Base-by-base conservation (phyloP, 2,888 invertebrate species). In the Mamestra brassicae region DNA sequence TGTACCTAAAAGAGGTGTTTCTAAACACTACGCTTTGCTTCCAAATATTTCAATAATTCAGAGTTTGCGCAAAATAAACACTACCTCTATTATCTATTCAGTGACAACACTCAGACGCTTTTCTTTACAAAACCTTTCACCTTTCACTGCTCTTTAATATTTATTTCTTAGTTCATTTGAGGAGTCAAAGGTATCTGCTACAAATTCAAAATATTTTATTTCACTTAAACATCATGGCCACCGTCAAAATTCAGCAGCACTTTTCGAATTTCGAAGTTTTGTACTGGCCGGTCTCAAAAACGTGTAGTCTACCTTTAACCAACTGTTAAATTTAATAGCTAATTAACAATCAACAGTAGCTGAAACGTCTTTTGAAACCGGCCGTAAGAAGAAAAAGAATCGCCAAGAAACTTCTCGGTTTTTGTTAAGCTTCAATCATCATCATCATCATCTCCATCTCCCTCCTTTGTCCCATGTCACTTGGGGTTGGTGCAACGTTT, bases 41-140 rank as follows among this genome's bases (percentile, higher is more conserved):
- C 5, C 47, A 4, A 17, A 67, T 52, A 26, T 55, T 47, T 34
- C 5, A 64, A 42, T 47, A 50, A n/a, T 50, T 15, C 47, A 47
- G 15, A 47, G 11, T 8, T 45, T 6, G 8, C 26, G 8, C 7
- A 45, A 55, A 70, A 17, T 71, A 47, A 55, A 36, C 13, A 36
- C n/a, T 52, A 17, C 36, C 11, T 11, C 2, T 47, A 3, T 36
- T 36, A 8, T 26, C 3, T 11, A 45, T 45, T 63, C 8, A 13
- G 50, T 42, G 45, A 64, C n/a, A 62, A 50, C 10, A 45, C 17
- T 66, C n/a, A 7, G 26, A 34, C 10, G 52, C 10, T 45, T 38
- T 45, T 13, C 17, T 67, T 52, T 6, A 45, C 11, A 76, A 60
- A 50, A 77, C 15, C 58, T 36, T 58, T 58, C 58, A 36, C 58